Percentiles rank a stretch among this genome's conserved stretches.
These are phyloP conservation scores for Macrosiphum euphorbiae DNA, from an alignment of 2,888 invertebrate genomes.

Conservation along the genomic window DNA sequence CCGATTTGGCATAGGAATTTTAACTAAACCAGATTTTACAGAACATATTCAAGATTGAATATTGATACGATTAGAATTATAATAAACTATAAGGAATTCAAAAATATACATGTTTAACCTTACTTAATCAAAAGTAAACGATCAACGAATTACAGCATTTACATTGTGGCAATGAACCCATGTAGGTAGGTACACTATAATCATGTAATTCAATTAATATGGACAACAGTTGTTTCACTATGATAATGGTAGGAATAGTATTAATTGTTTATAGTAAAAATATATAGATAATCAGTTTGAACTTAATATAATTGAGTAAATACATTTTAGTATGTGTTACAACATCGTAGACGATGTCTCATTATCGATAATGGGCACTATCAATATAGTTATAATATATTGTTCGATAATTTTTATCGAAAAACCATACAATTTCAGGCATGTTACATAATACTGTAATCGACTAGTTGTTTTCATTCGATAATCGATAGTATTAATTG, in stretches of 20 bases:
- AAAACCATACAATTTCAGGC: background rate
- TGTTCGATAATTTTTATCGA: background rate
- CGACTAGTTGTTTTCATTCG: background rate
- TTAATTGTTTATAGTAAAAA: background rate
- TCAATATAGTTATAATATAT: background rate
- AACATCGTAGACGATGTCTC: background rate
- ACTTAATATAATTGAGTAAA: background rate
- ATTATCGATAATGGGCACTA: background rate
- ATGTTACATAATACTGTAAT: background rate
- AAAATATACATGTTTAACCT: background rate
- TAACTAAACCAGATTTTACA: background rate
- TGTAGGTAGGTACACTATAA: background rate
- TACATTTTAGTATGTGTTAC: background rate
- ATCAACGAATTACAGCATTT: background rate
- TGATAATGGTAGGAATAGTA: background rate
- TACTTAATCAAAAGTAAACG: background rate
- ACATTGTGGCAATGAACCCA: background rate
- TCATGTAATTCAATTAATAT: background rate
- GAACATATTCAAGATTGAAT: background rate
- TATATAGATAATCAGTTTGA: background rate
- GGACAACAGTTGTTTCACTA: background rate
- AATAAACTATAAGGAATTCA: background rate
- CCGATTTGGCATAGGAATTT: background rate
- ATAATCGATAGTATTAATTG: background rate
- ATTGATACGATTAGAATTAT: background rate